phyloP scores from a whole-genome alignment of 2,888 invertebrate species.

The Kuschelorhynchus macadamiae region DNA sequence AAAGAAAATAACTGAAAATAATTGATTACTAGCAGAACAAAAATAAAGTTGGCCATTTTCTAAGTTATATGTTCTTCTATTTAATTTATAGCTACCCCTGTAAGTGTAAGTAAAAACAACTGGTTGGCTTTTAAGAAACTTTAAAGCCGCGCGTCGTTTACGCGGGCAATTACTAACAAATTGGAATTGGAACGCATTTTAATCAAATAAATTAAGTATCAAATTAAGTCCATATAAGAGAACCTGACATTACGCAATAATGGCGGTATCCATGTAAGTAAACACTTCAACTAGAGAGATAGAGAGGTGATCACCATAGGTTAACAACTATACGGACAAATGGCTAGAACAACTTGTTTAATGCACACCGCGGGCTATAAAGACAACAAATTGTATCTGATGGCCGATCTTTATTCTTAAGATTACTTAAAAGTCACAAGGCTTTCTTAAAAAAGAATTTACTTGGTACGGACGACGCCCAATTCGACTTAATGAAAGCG shows the following conservation, averaged over 20 bases:
- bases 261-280: conserved; percentile 33
- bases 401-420: background rate
- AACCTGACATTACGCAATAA: conserved; percentile 37
- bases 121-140: conserved; percentile 3
- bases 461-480: too few species aligned
- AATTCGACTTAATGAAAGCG: too few species aligned
- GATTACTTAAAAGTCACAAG: background rate
- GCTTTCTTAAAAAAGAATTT: too few species aligned
- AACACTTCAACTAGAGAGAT: conserved; percentile 40
- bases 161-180: conserved; percentile 46
- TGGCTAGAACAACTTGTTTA: conserved; percentile 41
- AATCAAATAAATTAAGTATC: conserved; percentile 60
- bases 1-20: too few species aligned
- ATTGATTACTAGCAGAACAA: too few species aligned
- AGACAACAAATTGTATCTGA: conserved; percentile 22
- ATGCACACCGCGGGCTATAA: conserved; percentile 34
- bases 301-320: conserved; percentile 38
- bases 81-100: too few species aligned
- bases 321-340: conserved; percentile 43
- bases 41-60: too few species aligned
- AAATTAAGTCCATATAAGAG: conserved; percentile 58
- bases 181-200: conserved; percentile 58
- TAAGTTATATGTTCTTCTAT: too few species aligned
- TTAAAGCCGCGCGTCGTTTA: conserved; percentile 8
- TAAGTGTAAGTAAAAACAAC: background rate